Conservation (phyloP, 1,140 invertebrate species). For the Cydia strobilella region DNA sequence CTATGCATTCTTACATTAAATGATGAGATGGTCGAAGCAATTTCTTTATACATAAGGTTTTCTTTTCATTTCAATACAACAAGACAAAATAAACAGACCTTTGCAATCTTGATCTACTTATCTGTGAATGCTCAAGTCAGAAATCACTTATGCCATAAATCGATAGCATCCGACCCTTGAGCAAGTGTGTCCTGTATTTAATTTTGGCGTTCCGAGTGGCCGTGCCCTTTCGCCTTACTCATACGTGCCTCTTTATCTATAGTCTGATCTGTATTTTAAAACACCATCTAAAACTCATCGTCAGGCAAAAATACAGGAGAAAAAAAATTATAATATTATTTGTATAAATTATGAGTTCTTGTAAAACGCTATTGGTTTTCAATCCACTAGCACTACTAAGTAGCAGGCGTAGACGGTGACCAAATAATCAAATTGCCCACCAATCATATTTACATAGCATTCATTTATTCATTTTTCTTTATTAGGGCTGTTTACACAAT, state of each 20-base stretch:
- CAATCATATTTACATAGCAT: too few relatives aligned
- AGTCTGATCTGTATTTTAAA: slow-evolving; percentile 39
- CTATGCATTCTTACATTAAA: too few relatives aligned
- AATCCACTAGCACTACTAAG: too few relatives aligned
- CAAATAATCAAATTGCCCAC: too few relatives aligned
- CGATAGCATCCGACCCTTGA: slow-evolving; percentile 67
- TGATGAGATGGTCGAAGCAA: background rate
- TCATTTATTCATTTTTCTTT: too few relatives aligned
- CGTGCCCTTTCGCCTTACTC: slow-evolving; percentile 57
- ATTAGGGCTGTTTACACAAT: too few relatives aligned
- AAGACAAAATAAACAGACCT: background rate
- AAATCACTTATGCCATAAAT: slow-evolving; percentile 62
- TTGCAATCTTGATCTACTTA: slow-evolving; percentile 30
- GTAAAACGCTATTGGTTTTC: too few relatives aligned
- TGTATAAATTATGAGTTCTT: too few relatives aligned
- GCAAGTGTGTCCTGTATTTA: slow-evolving; percentile 63
- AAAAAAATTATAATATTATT: too few relatives aligned
- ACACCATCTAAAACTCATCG: background rate
- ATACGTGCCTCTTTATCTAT: slow-evolving; percentile 53
- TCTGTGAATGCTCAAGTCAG: slow-evolving; percentile 36
- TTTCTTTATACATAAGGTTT: background rate
- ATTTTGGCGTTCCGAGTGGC: slow-evolving; percentile 55
- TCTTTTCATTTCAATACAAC: background rate
- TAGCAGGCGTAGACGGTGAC: too few relatives aligned
- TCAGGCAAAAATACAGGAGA: too few relatives aligned